phyloP scores from a whole-genome alignment of 2,113 vertebrate genomes.

The Saguinus imperator region DNA sequence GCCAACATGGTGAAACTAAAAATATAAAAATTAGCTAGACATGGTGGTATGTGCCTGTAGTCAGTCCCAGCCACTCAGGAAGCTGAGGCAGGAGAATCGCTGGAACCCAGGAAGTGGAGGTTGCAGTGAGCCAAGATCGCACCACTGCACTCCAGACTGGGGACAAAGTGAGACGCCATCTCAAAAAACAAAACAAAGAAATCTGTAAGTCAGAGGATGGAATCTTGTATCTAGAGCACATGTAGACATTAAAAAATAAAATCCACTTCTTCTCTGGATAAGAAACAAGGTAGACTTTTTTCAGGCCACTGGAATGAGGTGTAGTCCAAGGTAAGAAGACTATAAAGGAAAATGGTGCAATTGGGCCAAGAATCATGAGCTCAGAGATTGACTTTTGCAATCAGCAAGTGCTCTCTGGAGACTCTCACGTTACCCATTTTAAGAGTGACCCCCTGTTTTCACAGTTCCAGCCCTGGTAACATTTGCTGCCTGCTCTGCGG shows the following conservation, averaged over 20 bases:
- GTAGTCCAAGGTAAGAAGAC: background rate
- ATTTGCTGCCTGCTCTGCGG: constrained; percentile 14
- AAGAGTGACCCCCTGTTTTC: background rate
- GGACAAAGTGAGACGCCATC: no score
- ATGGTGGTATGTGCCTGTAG: no score
- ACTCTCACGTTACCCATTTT: background rate
- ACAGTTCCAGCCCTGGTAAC: background rate
- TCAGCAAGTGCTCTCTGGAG: constrained; percentile 34
- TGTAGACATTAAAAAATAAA: background rate
- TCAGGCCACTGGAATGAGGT: background rate
- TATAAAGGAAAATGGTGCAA: background rate
- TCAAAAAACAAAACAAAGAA: no score
- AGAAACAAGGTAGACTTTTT: background rate
- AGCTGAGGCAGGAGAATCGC: no score
- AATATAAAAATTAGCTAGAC: no score
- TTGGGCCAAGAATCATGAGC: constrained; percentile 50
- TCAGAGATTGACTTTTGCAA: background rate
- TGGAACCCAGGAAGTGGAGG: no score
- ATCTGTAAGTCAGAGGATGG: background rate
- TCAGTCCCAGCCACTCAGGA: no score
- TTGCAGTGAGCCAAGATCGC: no score
- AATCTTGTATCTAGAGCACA: background rate
- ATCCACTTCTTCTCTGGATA: background rate
- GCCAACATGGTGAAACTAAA: no score
- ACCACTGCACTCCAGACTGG: no score